These are phyloP conservation scores for Phallusia fumigata DNA, from an alignment of 23 tunicate species.

Conservation along the genomic window DNA sequence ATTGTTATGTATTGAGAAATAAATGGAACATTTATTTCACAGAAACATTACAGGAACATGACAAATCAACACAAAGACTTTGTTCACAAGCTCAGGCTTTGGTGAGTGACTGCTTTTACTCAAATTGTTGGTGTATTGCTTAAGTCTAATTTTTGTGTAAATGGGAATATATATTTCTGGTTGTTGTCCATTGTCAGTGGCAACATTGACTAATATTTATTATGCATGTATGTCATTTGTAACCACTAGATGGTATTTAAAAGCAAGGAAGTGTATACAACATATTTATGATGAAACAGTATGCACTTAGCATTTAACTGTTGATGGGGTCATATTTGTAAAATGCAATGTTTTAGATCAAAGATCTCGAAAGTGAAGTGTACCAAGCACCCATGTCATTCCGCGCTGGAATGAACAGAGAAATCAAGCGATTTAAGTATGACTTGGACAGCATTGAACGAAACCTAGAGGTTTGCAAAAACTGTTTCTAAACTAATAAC, in stretches of 20 bases:
- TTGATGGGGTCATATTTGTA: too few relatives aligned
- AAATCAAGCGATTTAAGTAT: slow-evolving; percentile 25
- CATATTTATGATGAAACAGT: too few relatives aligned
- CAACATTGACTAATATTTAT: too few relatives aligned
- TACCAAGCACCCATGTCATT: slow-evolving; percentile 28
- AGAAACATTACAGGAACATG: slow-evolving; percentile 25
- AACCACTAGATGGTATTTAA: too few relatives aligned
- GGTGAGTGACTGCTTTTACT: slow-evolving; percentile 11
- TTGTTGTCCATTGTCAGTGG: too few relatives aligned
- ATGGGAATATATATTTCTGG: not conserved
- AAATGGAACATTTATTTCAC: not conserved
- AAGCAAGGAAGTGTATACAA: too few relatives aligned
- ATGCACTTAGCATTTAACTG: too few relatives aligned
- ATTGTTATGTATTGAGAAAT: too few relatives aligned
- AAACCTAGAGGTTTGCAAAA: slow-evolving; percentile 11
- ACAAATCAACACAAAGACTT: slow-evolving; percentile 17
- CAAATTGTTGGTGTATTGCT: not conserved
- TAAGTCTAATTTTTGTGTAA: not conserved
- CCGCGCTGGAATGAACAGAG: slow-evolving; percentile 43
- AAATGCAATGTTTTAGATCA: slow-evolving; percentile 4
- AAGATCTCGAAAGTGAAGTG: slow-evolving; percentile 39
- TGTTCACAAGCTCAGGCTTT: slow-evolving; percentile 14
- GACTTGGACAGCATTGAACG: slow-evolving; percentile 29
- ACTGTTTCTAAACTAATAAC: too few relatives aligned
- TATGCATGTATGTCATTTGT: too few relatives aligned